Evolutionary conservation across 2,888 invertebrate species (phyloP), one percentile per base, ranked within the genome.

Genomic region (Venustoraphidia nigricollis): DNA sequence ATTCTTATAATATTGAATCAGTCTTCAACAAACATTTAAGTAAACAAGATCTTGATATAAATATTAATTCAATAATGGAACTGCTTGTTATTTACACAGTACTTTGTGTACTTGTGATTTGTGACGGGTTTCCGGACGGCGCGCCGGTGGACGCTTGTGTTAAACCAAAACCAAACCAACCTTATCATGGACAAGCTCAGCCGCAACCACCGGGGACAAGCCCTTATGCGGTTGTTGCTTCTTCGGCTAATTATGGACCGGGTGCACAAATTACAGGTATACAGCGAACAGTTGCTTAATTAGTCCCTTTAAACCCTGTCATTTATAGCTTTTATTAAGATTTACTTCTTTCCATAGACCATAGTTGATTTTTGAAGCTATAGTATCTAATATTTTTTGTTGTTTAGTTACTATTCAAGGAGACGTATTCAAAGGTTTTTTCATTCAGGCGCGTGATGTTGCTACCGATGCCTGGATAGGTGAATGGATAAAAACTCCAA

Each of bases 101-200:
- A 5, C 27, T 27, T 27, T 6, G 27, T 6, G 6, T 27, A 27
- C 6, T 27, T 27, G 27, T 6, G 6, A 27, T 27, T 27, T 27
- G 27, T 27, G 27, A 41, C 10, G 72, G 73, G 52, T 86, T 86
- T 60, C 86, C 86, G n/a, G 85, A 86, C 58, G 86, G 86, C 2
- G 86, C 83, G 2, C 87, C 87, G 0, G 77, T 86, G 34, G 86
- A 87, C 60, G 79, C 83, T 36, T 87, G 87, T 61, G 86, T 86
- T 3, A 85, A 83, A 62, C 74, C 79, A 34, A 72, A 79, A 41
- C 76, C 81, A 2, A 86, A 86, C 65, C 77, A 79, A 59, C 87
- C 87, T 0, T 81, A 86, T 62, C 87, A 87, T 56, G 82, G 86
- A 2, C 79, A 82, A 57, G 79, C 83, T 9, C 68, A 79, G 51